phyloP scores from a whole-genome alignment of 2,113 vertebrate genomes.

The Hystrix brachyura region DNA sequence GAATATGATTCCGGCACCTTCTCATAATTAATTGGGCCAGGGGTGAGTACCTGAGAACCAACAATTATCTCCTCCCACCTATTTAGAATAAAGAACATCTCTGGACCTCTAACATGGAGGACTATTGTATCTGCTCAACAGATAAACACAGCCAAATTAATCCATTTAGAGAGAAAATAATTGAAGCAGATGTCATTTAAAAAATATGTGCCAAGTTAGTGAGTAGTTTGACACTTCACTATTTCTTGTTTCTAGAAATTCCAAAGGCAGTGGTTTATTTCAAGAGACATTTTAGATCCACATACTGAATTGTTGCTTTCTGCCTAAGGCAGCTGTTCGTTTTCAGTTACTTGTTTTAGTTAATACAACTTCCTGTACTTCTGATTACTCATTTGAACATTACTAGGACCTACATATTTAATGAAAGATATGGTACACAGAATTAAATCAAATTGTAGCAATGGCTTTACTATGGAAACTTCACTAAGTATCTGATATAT shows the following conservation, averaged over 20 bases:
- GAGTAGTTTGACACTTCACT: background rate
- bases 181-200: background rate
- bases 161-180: background rate
- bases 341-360: constrained; percentile 1
- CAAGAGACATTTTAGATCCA: background rate
- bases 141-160: background rate
- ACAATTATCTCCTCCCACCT: background rate
- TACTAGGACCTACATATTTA: background rate
- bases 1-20: background rate
- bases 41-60: background rate
- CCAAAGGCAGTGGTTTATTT: background rate
- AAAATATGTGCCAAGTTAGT: background rate
- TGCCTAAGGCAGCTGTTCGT: background rate
- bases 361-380: background rate
- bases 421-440: background rate
- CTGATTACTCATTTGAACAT: background rate
- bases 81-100: constrained; percentile 29
- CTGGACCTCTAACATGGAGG: background rate
- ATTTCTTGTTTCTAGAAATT: background rate
- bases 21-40: background rate
- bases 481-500: background rate
- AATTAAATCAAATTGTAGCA: background rate
- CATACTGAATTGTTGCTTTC: constrained; percentile 18
- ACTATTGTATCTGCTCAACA: background rate
- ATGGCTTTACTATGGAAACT: background rate